These are phyloP conservation scores for Oeneis ivallda DNA, from an alignment of 2,888 invertebrate species.

Conservation along the genomic window DNA sequence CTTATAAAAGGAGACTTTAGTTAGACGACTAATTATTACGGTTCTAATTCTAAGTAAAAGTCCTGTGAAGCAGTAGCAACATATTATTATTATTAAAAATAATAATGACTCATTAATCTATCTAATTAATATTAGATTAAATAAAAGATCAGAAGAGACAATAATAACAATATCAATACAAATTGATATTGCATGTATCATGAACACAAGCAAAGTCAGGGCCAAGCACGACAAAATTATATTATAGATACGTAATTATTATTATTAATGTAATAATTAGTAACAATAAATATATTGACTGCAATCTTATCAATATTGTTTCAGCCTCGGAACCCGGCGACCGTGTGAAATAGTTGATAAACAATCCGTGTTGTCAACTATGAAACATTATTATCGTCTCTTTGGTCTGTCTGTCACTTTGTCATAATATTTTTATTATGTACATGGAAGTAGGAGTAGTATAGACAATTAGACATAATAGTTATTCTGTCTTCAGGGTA, in stretches of 20 bases:
- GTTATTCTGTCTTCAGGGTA: no score
- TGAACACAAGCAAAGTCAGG: slow-evolving; percentile 16
- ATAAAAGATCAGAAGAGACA: no score
- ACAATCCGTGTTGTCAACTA: slow-evolving; percentile 1
- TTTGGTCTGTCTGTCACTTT: neutral
- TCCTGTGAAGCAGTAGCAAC: no score
- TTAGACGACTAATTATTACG: no score
- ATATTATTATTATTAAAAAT: no score
- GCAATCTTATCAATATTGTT: slow-evolving; percentile 13
- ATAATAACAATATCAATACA: neutral
- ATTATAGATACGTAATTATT: no score
- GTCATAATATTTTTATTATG: no score
- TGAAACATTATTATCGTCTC: neutral
- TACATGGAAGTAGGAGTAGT: no score
- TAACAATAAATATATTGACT: neutral
- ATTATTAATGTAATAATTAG: slow-evolving; percentile 12
- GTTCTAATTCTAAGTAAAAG: no score
- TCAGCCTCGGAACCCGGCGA: neutral
- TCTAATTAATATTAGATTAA: no score
- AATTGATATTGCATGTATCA: slow-evolving; percentile 9
- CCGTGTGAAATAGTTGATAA: slow-evolving; percentile 6
- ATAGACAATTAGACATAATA: no score
- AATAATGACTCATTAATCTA: neutral
- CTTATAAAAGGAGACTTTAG: no score
- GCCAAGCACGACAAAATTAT: neutral